phyloP scores from a whole-genome alignment of 30 jellyfish, hydroid and myxozoan species.

The Chironex yamaguchii region DNA sequence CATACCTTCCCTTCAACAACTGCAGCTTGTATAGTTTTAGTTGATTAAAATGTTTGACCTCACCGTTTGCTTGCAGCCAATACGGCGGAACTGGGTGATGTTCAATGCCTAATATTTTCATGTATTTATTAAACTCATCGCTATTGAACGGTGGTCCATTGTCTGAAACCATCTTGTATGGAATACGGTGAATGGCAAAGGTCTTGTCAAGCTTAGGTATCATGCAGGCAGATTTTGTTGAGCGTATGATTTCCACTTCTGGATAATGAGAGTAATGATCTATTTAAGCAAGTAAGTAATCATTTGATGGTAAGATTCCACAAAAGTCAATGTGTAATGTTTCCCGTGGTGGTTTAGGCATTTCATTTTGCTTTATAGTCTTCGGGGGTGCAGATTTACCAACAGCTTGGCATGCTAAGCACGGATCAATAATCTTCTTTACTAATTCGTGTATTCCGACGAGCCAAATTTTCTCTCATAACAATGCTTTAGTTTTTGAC shows the following conservation, averaged over 20 bases:
- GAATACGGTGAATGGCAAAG: not conserved
- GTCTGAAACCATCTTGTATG: not conserved
- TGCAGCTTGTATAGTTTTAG: slow-evolving; percentile 53
- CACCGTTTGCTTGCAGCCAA: slow-evolving; percentile 9
- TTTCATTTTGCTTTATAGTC: not conserved
- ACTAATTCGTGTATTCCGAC: slow-evolving; percentile 42
- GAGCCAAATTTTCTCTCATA: slow-evolving; percentile 37
- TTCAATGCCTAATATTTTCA: not conserved
- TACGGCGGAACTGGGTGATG: slow-evolving; percentile 11
- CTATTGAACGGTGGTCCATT: not conserved
- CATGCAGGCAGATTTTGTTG: not conserved
- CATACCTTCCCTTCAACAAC: slow-evolving; percentile 5
- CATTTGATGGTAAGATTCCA: slow-evolving; percentile 48
- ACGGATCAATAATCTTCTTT: slow-evolving; percentile 6
- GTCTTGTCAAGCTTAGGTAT: not conserved
- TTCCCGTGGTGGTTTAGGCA: slow-evolving; percentile 29
- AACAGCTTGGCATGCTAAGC: slow-evolving; percentile 49
- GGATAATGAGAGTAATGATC: not conserved
- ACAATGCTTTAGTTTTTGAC: slow-evolving; percentile 47
- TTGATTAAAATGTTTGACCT: not conserved
- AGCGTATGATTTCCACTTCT: not conserved
- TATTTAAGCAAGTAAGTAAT: not conserved
- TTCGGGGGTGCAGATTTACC: too few relatives aligned
- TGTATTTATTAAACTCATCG: not conserved
- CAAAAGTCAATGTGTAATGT: slow-evolving; percentile 12